A percentile compares a stretch with the other conserved stretches of the same genome.
Conservation (phyloP, 2,797 vertebrate genomes). For the Fratercula arctica region DNA sequence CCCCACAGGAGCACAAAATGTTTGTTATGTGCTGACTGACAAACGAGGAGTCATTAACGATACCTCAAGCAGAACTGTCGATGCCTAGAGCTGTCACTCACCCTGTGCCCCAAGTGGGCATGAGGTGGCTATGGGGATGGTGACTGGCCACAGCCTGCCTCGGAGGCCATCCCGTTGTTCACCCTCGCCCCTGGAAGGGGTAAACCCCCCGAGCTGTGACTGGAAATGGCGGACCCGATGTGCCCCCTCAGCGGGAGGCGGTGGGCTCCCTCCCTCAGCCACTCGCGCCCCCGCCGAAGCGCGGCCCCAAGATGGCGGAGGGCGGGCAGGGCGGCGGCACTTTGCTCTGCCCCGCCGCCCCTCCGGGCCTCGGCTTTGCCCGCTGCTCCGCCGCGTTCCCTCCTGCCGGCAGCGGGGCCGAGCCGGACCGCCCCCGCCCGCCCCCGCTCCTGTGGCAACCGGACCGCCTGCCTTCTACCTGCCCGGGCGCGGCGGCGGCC, state of each 20-base stretch:
- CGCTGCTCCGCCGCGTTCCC: background rate
- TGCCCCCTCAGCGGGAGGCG: fast-evolving
- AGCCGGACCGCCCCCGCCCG: too few species aligned
- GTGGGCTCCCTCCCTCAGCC: fast-evolving
- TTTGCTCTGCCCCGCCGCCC: background rate
- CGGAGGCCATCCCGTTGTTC: background rate
- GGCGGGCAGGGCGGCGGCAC: background rate
- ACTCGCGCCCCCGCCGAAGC: background rate
- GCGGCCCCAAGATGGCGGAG: background rate
- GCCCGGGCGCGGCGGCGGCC: background rate
- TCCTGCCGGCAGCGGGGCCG: background rate
- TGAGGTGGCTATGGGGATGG: fast-evolving
- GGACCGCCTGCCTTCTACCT: background rate
- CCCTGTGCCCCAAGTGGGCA: fast-evolving
- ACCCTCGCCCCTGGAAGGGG: background rate
- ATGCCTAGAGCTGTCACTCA: fast-evolving
- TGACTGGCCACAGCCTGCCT: fast-evolving
- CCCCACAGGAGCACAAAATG: fast-evolving
- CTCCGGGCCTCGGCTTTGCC: background rate
- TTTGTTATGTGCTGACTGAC: fast-evolving
- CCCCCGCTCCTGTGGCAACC: background rate
- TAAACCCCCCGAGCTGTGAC: background rate
- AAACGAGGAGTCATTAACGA: background rate
- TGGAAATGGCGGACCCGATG: fast-evolving
- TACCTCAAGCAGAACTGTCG: fast-evolving